These are phyloP conservation scores for Procambarus virginalis DNA, from an alignment of 1,140 invertebrate species.

Conservation along the genomic window DNA sequence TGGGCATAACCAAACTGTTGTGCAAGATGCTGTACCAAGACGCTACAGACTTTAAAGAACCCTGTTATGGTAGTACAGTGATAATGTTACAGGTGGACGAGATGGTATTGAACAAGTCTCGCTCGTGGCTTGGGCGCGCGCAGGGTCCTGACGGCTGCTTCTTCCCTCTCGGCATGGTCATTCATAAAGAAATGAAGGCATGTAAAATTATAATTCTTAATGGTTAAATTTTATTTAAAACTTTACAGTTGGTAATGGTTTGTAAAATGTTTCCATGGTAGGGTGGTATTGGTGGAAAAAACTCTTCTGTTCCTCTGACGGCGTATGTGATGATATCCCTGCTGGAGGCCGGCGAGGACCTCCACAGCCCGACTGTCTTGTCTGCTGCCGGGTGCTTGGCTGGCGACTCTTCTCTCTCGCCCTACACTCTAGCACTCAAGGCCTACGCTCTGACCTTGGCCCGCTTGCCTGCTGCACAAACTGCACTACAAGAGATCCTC, in stretches of 20 bases:
- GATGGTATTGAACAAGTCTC: constrained; percentile 73
- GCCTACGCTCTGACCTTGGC: constrained; percentile 76
- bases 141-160: constrained; percentile 56
- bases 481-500: neutral
- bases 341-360: constrained; percentile 78
- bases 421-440: constrained; percentile 65
- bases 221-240: too few species aligned
- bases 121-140: constrained; percentile 75
- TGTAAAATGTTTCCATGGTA: constrained; percentile 73
- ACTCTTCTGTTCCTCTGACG: constrained; percentile 84
- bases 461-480: constrained; percentile 79
- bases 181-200: constrained; percentile 56
- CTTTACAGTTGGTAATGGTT: too few species aligned
- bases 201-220: neutral
- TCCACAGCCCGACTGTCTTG: constrained; percentile 46
- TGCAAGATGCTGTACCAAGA: too few species aligned
- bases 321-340: constrained; percentile 89
- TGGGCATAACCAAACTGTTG: too few species aligned
- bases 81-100: constrained; percentile 74
- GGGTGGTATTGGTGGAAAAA: constrained; percentile 86
- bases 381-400: constrained; percentile 88
- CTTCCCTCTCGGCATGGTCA: constrained; percentile 46
- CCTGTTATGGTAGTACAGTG: too few species aligned
- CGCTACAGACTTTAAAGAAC: neutral
- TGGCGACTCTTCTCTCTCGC: constrained; percentile 77